phyloP scores from a whole-genome alignment of 2,797 vertebrate species.

The Ptychadena robeensis region DNA sequence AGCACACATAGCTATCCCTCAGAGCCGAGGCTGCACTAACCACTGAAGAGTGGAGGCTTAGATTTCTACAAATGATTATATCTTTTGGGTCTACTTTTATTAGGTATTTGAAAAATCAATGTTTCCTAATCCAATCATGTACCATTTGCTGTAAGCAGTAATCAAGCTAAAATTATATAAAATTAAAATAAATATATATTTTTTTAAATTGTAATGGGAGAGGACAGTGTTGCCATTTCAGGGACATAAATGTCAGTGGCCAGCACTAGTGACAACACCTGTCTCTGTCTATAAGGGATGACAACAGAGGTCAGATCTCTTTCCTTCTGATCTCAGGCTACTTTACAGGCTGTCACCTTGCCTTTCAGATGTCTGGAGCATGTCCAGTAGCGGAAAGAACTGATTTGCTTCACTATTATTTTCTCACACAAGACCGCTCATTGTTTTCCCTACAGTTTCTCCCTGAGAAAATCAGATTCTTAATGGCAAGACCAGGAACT shows the following conservation, averaged over 20 bases:
- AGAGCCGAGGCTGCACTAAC: too few species aligned
- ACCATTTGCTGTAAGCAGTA: too few species aligned
- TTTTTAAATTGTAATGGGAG: neutral
- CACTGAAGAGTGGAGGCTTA: too few species aligned
- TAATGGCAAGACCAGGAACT: slow-evolving; percentile 50
- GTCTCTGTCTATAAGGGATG: neutral
- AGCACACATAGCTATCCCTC: too few species aligned
- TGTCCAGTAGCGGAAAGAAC: slow-evolving; percentile 41
- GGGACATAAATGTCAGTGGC: neutral
- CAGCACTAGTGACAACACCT: neutral
- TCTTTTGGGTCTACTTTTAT: too few species aligned
- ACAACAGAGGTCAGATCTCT: slow-evolving; percentile 43
- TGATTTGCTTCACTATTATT: slow-evolving; percentile 25
- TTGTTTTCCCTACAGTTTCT: slow-evolving; percentile 36
- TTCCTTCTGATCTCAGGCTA: slow-evolving; percentile 22
- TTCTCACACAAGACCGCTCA: slow-evolving; percentile 31
- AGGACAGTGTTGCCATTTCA: neutral
- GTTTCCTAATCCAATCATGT: too few species aligned
- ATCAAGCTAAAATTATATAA: too few species aligned
- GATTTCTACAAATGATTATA: too few species aligned
- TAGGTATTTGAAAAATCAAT: too few species aligned
- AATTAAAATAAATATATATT: too few species aligned
- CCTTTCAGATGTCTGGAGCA: slow-evolving; percentile 48
- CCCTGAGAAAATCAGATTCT: slow-evolving; percentile 47
- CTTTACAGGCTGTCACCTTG: slow-evolving; percentile 37